Evolutionary conservation across 2,113 vertebrate species (phyloP).

Genomic region (Chloroceryle aenea): DNA sequence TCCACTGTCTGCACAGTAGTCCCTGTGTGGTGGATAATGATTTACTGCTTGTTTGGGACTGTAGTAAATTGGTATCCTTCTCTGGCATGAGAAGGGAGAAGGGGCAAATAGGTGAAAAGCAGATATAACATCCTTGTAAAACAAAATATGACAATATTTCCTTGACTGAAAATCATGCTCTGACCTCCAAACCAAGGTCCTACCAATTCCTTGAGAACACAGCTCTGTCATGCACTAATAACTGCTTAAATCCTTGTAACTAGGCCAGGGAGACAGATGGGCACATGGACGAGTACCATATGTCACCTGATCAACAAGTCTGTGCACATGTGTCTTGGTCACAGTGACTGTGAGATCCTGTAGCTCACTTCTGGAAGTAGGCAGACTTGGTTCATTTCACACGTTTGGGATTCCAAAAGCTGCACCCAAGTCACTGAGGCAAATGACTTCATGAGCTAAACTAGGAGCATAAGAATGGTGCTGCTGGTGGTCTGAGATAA

Average conservation of each 20-base stretch:
- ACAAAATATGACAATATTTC: background rate
- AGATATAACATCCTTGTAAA: background rate
- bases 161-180: background rate
- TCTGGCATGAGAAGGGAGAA: background rate
- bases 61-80: background rate
- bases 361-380: background rate
- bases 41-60: background rate
- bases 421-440: background rate
- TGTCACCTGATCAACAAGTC: background rate
- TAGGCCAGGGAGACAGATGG: background rate
- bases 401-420: background rate
- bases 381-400: background rate
- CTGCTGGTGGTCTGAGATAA: background rate
- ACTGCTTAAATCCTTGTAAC: background rate
- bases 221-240: background rate
- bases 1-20: background rate
- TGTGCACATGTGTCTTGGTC: accelerated
- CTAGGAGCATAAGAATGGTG: background rate
- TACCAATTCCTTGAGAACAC: background rate
- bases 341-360: background rate
- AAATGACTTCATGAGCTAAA: background rate
- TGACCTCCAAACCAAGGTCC: background rate
- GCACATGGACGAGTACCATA: background rate
- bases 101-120: background rate
- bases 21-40: background rate